A percentile compares a stretch with the other conserved stretches of the same genome.
Evolutionary conservation across 2,888 invertebrate genomes (phyloP).

Genomic region (Megaustenia siamemsis): DNA sequence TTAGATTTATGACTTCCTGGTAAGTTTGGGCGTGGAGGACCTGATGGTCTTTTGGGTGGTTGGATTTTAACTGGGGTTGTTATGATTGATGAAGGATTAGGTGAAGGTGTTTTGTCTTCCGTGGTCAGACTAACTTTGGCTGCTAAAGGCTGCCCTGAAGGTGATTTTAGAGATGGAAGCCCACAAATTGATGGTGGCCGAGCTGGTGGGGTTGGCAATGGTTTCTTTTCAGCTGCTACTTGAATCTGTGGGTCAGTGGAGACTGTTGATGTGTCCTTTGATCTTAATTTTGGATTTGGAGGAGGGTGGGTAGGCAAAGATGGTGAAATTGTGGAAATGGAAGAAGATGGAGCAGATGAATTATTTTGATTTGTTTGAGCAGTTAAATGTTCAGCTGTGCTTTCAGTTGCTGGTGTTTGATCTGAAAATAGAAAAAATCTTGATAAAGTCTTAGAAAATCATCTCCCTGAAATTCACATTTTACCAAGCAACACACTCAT

Average conservation of each 20-base stretch:
- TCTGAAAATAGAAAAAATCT: background rate
- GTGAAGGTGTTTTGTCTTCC: background rate
- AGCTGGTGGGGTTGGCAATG: background rate
- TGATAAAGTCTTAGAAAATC: background rate
- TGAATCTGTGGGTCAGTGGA: background rate
- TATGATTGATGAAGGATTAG: background rate
- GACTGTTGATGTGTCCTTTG: background rate
- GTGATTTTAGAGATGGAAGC: background rate
- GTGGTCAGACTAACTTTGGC: background rate
- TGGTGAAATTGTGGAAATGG: background rate
- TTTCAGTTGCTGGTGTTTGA: background rate
- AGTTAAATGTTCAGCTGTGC: background rate
- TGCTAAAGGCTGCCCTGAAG: background rate
- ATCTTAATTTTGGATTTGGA: background rate
- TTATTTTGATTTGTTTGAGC: background rate
- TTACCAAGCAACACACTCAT: no score
- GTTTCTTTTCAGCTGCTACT: background rate
- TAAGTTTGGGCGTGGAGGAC: background rate
- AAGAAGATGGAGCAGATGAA: background rate
- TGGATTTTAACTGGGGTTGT: background rate
- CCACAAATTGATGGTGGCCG: background rate
- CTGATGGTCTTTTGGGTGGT: conserved; percentile 27
- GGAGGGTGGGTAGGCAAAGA: background rate
- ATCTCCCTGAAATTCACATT: no score
- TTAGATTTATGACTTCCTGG: background rate